Conservation (phyloP, 1,140 invertebrate species). For the Penaeus indicus region DNA sequence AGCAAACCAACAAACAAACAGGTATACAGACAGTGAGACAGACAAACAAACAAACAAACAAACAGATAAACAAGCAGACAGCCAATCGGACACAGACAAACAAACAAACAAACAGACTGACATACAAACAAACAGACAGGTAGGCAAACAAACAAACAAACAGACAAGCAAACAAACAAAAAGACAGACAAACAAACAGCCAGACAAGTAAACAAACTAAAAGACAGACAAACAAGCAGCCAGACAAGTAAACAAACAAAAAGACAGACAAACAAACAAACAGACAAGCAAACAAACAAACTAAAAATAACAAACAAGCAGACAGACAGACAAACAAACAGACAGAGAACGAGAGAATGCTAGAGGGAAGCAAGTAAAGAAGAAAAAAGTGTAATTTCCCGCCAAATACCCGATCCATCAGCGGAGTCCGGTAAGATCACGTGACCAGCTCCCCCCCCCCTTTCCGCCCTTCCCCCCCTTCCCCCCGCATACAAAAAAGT, state of each 20-base stretch:
- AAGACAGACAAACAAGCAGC: not conserved
- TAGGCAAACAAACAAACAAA: not conserved
- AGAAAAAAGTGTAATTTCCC: not conserved
- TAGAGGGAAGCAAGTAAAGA: not conserved
- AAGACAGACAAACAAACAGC: not conserved
- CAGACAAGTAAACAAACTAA: not conserved
- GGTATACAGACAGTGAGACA: not conserved
- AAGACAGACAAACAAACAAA: not conserved
- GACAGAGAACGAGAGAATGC: not conserved
- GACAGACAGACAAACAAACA: not conserved
- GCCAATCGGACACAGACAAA: not conserved
- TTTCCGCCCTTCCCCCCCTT: too few species aligned
- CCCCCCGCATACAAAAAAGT: too few species aligned
- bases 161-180: not conserved
- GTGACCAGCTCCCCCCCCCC: too few species aligned
- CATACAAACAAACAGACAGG: too few species aligned
- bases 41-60: not conserved
- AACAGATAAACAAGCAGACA: not conserved
- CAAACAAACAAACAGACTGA: not conserved
- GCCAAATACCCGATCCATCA: too few species aligned
- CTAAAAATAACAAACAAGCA: not conserved
- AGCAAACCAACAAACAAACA: not conserved
- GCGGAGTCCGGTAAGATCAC: too few species aligned
- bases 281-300: slow-evolving; percentile 12
- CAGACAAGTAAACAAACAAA: not conserved